Base-by-base conservation (phyloP, 2,888 invertebrate species). In the Aleiodes leptofemur region DNA sequence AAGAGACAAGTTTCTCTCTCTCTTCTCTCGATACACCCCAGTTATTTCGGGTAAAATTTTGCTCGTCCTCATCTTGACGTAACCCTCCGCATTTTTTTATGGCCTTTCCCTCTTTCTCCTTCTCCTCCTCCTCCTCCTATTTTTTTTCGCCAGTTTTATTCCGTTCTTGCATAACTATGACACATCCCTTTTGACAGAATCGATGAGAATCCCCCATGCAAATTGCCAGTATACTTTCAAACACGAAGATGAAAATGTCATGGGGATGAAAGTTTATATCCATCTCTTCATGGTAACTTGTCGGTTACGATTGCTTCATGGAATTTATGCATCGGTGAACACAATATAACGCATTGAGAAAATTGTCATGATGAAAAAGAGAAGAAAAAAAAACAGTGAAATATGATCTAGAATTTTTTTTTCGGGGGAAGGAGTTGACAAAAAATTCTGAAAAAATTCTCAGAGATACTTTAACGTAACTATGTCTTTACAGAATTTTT, bases 201-300 rank as follows among this genome's bases (percentile, higher is more conserved):
- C 72, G 75, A 75, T 75, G 71, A 56, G 64, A 64, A 29, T 23
- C 66, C 51, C n/a, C 68, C 66, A 64, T 71, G 71, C 55, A 75
- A 75, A 71, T 71, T 57, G 43, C 56, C 72, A 51, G 34, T 71
- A 59, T 66, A 16, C 51, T 61, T 6, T 31, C 50, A 29, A 23
- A 56, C 48, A 48, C 50, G 55, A 38, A 64, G 66, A 64, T 75
- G 71, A 72, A 75, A 75, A 72, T 56, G 71, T 75, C 71, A 72
- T 56, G 50, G 68, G 71, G 68, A 75, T 72, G 69, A 69, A 74
- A 59, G 53, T 64, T 64, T 43, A 43, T 50, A 31, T 68, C 43
- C 53, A 69, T 23, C 48, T 31, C 61, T 74, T 56, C 61, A 23
- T 51, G 31, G 34, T 31, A 51, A 66, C 75, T 68, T 71, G 64